These are phyloP conservation scores for Ophiothrix spiculata DNA, from an alignment of 35 echinoderm and acorn worm species.

Conservation along the genomic window DNA sequence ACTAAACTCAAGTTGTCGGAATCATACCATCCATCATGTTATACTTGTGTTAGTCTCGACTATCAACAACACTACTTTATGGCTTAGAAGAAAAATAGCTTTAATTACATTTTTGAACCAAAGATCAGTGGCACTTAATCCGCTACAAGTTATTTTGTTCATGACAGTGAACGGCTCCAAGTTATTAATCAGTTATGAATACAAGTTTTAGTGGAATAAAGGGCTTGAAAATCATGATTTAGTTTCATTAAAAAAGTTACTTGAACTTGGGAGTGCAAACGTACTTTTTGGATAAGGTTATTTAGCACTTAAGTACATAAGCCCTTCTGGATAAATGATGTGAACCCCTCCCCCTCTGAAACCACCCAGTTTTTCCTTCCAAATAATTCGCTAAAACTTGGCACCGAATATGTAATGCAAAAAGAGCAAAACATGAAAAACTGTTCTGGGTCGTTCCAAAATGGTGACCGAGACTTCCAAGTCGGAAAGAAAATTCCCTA, in stretches of 20 bases:
- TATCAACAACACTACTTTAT: no score
- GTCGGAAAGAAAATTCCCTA: no score
- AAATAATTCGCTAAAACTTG: no score
- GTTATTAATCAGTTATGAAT: constrained; percentile 13
- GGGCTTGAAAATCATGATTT: background rate
- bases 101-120: background rate
- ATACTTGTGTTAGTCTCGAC: background rate
- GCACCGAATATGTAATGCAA: no score
- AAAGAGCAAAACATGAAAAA: no score
- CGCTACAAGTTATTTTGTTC: background rate
- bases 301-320: no score
- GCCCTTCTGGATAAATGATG: no score
- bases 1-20: background rate
- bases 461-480: no score
- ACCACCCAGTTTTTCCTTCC: no score
- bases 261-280: background rate
- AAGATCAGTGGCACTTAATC: background rate
- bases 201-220: background rate
- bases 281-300: background rate
- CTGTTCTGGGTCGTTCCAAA: no score
- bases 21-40: background rate
- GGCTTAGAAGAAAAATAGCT: background rate
- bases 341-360: no score
- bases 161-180: background rate
- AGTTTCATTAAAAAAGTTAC: constrained; percentile 1